Conservation (phyloP, 2,888 invertebrate species). For the Hypomecis atomaria region DNA sequence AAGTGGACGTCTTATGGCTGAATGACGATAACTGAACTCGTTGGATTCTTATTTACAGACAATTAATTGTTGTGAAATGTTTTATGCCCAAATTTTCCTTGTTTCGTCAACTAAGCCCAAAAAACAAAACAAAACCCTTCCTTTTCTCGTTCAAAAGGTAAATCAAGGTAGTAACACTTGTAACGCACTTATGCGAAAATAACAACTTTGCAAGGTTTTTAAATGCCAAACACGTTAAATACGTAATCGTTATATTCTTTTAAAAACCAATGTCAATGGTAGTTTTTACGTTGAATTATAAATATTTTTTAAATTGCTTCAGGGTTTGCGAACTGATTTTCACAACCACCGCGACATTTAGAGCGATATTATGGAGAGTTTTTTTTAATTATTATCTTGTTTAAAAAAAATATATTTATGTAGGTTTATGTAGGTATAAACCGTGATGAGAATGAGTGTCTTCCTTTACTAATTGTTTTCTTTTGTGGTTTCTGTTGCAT, state of each 20-base stretch:
- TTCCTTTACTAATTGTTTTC: no score
- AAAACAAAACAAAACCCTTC: not conserved
- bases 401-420: no score
- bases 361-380: no score
- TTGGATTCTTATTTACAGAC: not conserved
- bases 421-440: no score
- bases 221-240: conserved; percentile 13
- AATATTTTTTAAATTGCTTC: no score
- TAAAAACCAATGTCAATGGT: conserved; percentile 21
- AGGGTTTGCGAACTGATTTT: no score
- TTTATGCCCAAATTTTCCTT: not conserved
- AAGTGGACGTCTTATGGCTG: no score
- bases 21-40: not conserved
- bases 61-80: not conserved
- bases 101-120: not conserved
- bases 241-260: conserved; percentile 24
- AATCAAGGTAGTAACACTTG: conserved; percentile 23
- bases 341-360: no score
- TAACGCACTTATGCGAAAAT: conserved; percentile 10
- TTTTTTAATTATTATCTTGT: no score
- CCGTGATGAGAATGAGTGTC: no score
- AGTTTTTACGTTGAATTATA: conserved; percentile 1
- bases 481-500: no score
- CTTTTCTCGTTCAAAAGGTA: conserved; percentile 3
- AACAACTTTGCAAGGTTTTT: conserved; percentile 22